These are phyloP conservation scores for Carassius auratus DNA, from an alignment of 2,113 vertebrate species.

Conservation along the genomic window DNA sequence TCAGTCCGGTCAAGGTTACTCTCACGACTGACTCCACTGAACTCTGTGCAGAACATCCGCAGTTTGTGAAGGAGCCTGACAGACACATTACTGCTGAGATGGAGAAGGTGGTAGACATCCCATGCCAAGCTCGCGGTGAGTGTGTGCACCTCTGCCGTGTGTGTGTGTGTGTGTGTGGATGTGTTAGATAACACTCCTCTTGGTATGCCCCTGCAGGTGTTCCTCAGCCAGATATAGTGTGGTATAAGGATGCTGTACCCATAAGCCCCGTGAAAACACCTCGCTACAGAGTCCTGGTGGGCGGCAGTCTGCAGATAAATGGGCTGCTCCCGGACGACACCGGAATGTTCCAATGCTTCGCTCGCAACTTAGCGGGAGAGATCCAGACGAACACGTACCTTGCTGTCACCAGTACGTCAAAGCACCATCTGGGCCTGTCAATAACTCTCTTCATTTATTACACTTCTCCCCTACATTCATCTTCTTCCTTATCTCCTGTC, in stretches of 20 bases:
- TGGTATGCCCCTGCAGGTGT: constrained; percentile 77
- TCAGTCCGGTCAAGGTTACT: not conserved
- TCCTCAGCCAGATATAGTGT: constrained; percentile 86
- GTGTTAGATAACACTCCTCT: constrained; percentile 29
- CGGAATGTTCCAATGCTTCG: constrained; percentile 98
- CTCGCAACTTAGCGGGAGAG: constrained; percentile 88
- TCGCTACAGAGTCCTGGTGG: constrained; percentile 84
- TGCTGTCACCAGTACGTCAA: constrained; percentile 89
- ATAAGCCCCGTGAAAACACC: constrained; percentile 83
- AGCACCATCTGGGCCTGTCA: constrained; percentile 27
- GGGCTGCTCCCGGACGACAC: constrained; percentile 92
- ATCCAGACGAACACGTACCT: constrained; percentile 97
- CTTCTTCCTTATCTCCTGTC: constrained; percentile 54
- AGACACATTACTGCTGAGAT: constrained; percentile 94
- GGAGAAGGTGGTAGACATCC: constrained; percentile 96
- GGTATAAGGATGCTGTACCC: constrained; percentile 92
- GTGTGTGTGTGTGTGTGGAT: constrained; percentile 24
- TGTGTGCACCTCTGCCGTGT: not conserved
- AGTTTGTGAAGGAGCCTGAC: constrained; percentile 91
- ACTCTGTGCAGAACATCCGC: constrained; percentile 83
- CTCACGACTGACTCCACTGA: not conserved
- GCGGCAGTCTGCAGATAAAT: constrained; percentile 92
- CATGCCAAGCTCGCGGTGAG: constrained; percentile 83
- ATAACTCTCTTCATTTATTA: constrained; percentile 45
- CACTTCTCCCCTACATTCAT: constrained; percentile 43